Percentiles rank a stretch among this genome's conserved stretches.
These are phyloP conservation scores for Anagrus nilaparvatae DNA, from an alignment of 1,140 invertebrate genomes.

Conservation along the genomic window DNA sequence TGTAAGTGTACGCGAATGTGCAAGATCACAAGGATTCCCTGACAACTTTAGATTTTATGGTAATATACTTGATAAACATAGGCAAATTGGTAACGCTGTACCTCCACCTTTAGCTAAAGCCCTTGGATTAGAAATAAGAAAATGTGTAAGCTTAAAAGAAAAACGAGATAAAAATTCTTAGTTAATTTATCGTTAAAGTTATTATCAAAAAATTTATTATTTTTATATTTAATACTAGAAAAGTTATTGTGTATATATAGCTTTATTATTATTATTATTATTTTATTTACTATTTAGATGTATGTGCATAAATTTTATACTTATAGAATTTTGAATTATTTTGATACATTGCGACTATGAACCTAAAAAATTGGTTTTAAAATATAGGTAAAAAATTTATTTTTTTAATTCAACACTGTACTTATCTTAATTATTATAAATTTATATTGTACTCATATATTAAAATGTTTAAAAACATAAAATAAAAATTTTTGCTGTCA, in stretches of 20 bases:
- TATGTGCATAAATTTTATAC: neutral
- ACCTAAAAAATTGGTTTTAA: too few relatives aligned
- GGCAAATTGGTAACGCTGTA: constrained; percentile 84
- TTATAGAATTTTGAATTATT: neutral
- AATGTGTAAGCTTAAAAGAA: constrained; percentile 35
- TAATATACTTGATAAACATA: constrained; percentile 64
- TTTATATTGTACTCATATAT: too few relatives aligned
- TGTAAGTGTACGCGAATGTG: constrained; percentile 78
- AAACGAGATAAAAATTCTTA: neutral
- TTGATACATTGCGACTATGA: too few relatives aligned
- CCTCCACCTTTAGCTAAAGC: constrained; percentile 70
- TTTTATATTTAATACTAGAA: neutral
- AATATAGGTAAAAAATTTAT: neutral
- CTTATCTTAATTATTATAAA: too few relatives aligned
- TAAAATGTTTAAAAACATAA: too few relatives aligned
- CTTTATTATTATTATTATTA: neutral
- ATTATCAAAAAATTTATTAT: neutral
- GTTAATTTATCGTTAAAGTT: neutral
- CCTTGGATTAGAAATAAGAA: constrained; percentile 64
- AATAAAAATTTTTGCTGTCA: too few relatives aligned
- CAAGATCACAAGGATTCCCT: constrained; percentile 77
- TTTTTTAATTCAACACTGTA: too few relatives aligned
- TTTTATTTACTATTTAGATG: neutral
- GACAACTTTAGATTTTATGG: constrained; percentile 72
- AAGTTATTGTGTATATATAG: neutral